Conservation (phyloP, 35 echinoderm and acorn worm species). For the Hemicentrotus pulcherrimus region DNA sequence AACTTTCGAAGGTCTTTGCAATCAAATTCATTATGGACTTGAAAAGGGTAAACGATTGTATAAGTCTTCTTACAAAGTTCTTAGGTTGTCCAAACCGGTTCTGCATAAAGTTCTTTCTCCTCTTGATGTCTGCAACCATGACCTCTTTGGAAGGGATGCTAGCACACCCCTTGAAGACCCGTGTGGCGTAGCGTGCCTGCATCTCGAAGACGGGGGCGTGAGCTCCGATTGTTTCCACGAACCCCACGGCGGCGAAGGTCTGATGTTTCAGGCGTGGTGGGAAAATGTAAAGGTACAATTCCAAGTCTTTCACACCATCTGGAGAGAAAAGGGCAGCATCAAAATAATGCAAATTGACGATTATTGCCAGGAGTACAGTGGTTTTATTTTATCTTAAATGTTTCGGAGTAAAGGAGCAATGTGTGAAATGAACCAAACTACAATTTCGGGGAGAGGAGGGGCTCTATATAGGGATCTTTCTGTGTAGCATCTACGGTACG, state of each 20-base stretch:
- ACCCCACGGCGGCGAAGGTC: slow-evolving; percentile 76
- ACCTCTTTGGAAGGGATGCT: slow-evolving; percentile 53
- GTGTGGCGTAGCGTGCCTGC: slow-evolving; percentile 74
- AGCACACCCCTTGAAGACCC: slow-evolving; percentile 66
- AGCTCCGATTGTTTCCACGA: slow-evolving; percentile 64
- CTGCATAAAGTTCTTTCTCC: slow-evolving; percentile 25
- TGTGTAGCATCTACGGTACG: no score
- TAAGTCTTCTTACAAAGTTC: slow-evolving; percentile 58
- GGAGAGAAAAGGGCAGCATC: neutral
- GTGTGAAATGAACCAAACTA: no score
- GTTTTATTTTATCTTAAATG: no score
- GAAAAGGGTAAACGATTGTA: neutral
- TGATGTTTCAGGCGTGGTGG: slow-evolving; percentile 64
- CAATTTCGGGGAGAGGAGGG: no score
- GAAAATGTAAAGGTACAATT: slow-evolving; percentile 84
- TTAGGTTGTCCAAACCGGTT: slow-evolving; percentile 70
- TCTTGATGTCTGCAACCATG: slow-evolving; percentile 63
- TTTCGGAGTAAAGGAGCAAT: no score
- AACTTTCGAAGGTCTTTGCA: no score
- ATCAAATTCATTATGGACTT: neutral
- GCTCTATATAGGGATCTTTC: no score
- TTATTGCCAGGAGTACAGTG: no score
- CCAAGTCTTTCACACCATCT: slow-evolving; percentile 72
- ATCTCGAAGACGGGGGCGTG: slow-evolving; percentile 78
- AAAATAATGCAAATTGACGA: no score